A percentile compares a stretch with the other conserved stretches of the same genome.
Conservation (phyloP, 2,797 vertebrate genomes). For the Trematomus bernacchii region DNA sequence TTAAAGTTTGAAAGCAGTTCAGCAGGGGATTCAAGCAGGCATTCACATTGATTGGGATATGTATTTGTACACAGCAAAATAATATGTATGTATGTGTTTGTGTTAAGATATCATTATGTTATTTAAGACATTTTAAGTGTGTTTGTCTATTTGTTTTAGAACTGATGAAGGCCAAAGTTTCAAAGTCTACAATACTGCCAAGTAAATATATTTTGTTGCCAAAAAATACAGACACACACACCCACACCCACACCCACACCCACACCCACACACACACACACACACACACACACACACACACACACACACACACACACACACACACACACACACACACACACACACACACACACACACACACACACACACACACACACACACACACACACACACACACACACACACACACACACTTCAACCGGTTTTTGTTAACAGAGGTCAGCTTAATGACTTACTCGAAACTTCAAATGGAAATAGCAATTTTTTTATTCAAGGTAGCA, state of each 20-base stretch:
- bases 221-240: constrained; percentile 30
- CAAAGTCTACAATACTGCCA: constrained; percentile 79
- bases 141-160: constrained; percentile 57
- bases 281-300: background rate
- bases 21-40: background rate
- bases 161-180: constrained; percentile 49
- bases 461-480: constrained; percentile 39
- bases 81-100: background rate
- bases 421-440: background rate
- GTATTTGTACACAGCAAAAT: background rate
- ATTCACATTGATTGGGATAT: background rate
- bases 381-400: background rate
- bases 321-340: background rate
- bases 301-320: constrained; percentile 3
- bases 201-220: constrained; percentile 60
- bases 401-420: background rate
- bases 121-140: constrained; percentile 46
- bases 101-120: constrained; percentile 16
- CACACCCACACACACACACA: background rate
- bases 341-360: background rate
- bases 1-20: background rate
- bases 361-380: background rate
- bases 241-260: background rate
- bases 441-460: constrained; percentile 6
- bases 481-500: constrained; percentile 72